These are phyloP conservation scores for Drosophila tsacasi DNA, from an alignment of 1,140 invertebrate genomes.

Conservation along the genomic window DNA sequence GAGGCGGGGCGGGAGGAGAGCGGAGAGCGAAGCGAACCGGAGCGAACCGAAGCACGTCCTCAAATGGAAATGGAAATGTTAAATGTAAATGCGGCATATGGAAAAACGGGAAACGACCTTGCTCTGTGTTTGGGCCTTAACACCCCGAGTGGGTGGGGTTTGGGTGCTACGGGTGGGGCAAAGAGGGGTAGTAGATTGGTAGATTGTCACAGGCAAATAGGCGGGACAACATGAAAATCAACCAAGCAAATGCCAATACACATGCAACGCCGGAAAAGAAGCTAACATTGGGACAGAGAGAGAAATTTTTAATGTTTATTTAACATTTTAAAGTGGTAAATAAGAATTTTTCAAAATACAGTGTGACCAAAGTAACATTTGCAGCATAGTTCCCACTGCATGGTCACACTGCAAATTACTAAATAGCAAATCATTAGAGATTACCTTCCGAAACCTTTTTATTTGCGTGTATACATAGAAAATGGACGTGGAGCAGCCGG, in stretches of 20 bases:
- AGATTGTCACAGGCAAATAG: conserved; percentile 80
- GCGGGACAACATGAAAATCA: conserved; percentile 81
- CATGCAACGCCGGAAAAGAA: conserved; percentile 59
- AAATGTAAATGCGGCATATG: conserved; percentile 80
- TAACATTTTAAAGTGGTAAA: background rate
- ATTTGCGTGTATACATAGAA: conserved; percentile 35
- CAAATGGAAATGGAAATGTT: conserved; percentile 76
- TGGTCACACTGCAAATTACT: background rate
- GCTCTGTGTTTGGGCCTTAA: conserved; percentile 81
- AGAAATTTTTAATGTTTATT: background rate
- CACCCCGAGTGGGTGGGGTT: conserved; percentile 40
- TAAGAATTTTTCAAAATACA: background rate
- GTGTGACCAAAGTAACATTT: background rate
- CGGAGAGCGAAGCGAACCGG: conserved; percentile 24
- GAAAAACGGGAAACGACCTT: conserved; percentile 75
- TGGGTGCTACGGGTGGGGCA: background rate
- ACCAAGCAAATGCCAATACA: conserved; percentile 83
- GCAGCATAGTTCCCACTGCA: background rate
- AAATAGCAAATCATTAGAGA: background rate
- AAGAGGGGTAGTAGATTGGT: conserved; percentile 24
- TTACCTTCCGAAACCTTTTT: conserved; percentile 2
- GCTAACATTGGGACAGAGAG: conserved; percentile 8
- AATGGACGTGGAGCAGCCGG: conserved; percentile 27
- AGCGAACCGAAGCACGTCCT: conserved; percentile 54
- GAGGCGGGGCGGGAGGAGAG: background rate